Conservation (phyloP, 2,888 invertebrate genomes). For the Diadegma fenestrale region DNA sequence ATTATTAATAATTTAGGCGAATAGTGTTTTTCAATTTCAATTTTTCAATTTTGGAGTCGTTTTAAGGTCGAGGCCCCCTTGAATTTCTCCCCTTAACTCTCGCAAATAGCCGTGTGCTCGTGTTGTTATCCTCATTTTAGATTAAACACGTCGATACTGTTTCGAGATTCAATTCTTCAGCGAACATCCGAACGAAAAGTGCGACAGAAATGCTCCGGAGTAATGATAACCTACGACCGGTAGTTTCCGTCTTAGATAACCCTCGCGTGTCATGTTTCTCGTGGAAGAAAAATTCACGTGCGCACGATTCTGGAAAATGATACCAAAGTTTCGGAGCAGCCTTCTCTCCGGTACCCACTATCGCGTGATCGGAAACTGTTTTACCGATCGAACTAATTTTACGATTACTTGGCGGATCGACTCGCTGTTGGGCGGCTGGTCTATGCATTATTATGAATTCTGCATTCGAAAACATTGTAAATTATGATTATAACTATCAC, state of each 20-base stretch:
- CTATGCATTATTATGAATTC: neutral
- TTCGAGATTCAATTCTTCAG: constrained; percentile 4
- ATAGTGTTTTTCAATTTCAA: too few species aligned
- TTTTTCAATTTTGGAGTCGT: too few species aligned
- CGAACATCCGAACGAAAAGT: constrained; percentile 5
- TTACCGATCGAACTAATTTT: constrained; percentile 15
- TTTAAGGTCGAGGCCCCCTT: too few species aligned
- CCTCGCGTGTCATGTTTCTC: constrained; percentile 19
- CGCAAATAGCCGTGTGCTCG: neutral
- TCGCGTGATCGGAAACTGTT: constrained; percentile 17
- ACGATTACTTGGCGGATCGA: constrained; percentile 3
- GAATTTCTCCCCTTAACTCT: too few species aligned
- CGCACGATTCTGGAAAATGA: constrained; percentile 13
- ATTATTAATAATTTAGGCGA: too few species aligned
- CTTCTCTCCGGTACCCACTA: neutral
- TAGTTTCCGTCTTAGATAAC: constrained; percentile 7
- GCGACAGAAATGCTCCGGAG: constrained; percentile 1
- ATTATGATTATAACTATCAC: too few species aligned
- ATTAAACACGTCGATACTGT: neutral
- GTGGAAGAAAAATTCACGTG: constrained; percentile 9
- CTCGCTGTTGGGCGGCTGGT: neutral
- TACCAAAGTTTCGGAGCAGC: neutral
- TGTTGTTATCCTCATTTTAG: neutral
- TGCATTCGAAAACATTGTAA: neutral
- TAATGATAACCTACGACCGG: constrained; percentile 24